These are phyloP conservation scores for Reticulitermes speratus DNA, from an alignment of 1,140 invertebrate species.

Conservation along the genomic window DNA sequence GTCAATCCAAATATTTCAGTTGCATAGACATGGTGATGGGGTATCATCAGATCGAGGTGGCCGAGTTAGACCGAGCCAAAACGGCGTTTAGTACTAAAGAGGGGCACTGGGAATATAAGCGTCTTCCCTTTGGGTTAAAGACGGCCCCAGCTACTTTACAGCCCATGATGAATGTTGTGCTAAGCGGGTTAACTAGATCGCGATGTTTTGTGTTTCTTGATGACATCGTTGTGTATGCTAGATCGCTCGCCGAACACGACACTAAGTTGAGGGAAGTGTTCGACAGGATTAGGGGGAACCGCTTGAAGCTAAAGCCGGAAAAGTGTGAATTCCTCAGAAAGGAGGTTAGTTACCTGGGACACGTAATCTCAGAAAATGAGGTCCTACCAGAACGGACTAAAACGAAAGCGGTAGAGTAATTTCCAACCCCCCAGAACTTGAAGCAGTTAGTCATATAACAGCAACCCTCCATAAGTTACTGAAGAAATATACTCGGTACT, in stretches of 20 bases:
- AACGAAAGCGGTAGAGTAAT: conserved; percentile 39
- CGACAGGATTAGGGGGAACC: conserved; percentile 33
- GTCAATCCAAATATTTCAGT: conserved; percentile 42
- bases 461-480: conserved; percentile 36
- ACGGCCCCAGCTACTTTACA: too few relatives aligned
- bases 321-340: conserved; percentile 40
- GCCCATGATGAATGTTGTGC: conserved; percentile 36
- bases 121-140: conserved; percentile 37
- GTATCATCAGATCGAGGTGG: conserved; percentile 49
- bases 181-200: conserved; percentile 28
- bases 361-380: conserved; percentile 31
- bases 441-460: conserved; percentile 36
- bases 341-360: conserved; percentile 38
- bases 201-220: conserved; percentile 37
- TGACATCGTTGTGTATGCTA: conserved; percentile 37
- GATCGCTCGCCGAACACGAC: conserved; percentile 35
- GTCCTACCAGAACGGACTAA: conserved; percentile 39
- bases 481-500: conserved; percentile 33
- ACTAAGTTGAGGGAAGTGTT: conserved; percentile 37
- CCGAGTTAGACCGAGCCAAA: conserved; percentile 38
- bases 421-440: conserved; percentile 38
- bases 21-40: conserved; percentile 47
- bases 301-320: conserved; percentile 39
- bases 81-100: conserved; percentile 43
- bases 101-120: conserved; percentile 38